Evolutionary conservation across 2,797 vertebrate genomes (phyloP).

Genomic region (Silurus aristotelis): DNA sequence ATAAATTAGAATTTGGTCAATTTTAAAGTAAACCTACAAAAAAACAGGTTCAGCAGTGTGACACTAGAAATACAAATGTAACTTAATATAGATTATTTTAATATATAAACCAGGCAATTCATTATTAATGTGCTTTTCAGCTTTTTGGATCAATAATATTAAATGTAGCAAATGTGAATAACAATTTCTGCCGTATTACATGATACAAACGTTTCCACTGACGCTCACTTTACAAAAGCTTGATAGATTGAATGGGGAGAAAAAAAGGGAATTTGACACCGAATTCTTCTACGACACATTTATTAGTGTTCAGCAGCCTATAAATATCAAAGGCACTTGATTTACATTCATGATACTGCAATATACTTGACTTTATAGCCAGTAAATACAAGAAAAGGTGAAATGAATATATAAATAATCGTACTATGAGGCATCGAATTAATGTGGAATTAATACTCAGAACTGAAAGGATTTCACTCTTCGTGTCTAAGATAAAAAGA

Average conservation of each 20-base stretch:
- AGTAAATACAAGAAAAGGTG: conserved; percentile 12
- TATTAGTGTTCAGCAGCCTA: conserved; percentile 25
- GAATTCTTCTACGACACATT: conserved; percentile 12
- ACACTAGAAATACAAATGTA: no score
- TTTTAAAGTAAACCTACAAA: neutral
- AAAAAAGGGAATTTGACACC: neutral
- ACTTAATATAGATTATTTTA: no score
- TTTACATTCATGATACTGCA: conserved; percentile 28
- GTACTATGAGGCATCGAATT: neutral
- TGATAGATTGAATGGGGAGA: neutral
- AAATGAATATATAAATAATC: conserved; percentile 30
- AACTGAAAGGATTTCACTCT: conserved; percentile 26
- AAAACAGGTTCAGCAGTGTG: no score
- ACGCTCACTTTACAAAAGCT: neutral
- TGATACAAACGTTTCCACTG: neutral
- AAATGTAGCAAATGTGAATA: neutral
- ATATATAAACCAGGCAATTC: no score
- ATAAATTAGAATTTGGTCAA: neutral
- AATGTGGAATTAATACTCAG: neutral
- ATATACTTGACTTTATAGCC: conserved; percentile 14
- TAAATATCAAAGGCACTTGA: conserved; percentile 31
- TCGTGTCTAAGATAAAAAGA: conserved; percentile 18
- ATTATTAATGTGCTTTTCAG: no score
- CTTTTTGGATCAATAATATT: neutral
- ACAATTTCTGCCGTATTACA: neutral